phyloP scores from a whole-genome alignment of 2,888 invertebrate genomes.

The Sepiola atlantica region DNA sequence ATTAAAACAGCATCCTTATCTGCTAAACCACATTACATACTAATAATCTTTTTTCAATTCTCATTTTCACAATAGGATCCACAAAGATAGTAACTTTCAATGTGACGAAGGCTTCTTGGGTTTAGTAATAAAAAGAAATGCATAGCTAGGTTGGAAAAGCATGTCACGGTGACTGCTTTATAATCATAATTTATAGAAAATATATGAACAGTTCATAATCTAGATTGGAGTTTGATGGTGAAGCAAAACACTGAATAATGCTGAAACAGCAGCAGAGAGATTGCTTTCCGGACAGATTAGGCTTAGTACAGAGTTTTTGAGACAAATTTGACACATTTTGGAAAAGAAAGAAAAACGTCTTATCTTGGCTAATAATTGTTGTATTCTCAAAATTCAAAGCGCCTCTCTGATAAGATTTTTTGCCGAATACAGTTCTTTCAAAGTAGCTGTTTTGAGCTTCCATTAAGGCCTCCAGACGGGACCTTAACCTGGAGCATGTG shows the following conservation, averaged over 20 bases:
- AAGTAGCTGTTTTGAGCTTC: too few relatives aligned
- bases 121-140: background rate
- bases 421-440: too few relatives aligned
- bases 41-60: background rate
- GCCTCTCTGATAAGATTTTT: too few relatives aligned
- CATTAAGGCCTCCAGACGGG: too few relatives aligned
- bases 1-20: background rate
- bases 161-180: background rate
- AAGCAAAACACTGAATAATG: background rate
- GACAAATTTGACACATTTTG: too few relatives aligned
- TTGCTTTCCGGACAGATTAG: background rate
- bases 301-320: background rate
- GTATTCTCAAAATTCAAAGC: too few relatives aligned
- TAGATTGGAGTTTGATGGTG: background rate
- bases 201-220: background rate
- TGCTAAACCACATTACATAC: background rate
- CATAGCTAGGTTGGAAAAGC: background rate
- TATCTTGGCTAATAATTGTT: too few relatives aligned
- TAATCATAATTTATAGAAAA: background rate
- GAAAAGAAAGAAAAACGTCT: too few relatives aligned
- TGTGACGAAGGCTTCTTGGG: background rate
- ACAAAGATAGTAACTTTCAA: background rate
- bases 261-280: background rate
- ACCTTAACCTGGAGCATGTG: too few relatives aligned
- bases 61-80: background rate